Base-by-base conservation (phyloP, 35 echinoderm and acorn worm species). In the Anneissia japonica region DNA sequence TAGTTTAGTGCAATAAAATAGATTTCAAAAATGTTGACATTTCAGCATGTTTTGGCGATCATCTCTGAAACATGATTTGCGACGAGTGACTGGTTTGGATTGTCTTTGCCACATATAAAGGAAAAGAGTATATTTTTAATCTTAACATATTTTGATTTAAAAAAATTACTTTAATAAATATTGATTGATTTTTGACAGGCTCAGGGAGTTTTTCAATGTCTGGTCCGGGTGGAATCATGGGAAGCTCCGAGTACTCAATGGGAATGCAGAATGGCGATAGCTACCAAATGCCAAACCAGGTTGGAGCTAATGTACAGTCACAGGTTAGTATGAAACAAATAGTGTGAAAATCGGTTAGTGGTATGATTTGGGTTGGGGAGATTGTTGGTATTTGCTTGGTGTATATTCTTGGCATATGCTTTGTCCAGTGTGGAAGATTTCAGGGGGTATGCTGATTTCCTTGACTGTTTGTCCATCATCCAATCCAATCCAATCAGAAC, bases 281-380 rank as follows among this genome's bases (percentile, higher is more conserved):
- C 36, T 97, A 97, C 79, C 88, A 90, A 34, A 89, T 97, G 91
- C 84, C 94, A 36, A 93, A 84, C 85, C 94, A 97, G 89, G 94
- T 97, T 78, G 87, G 90, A 39, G 79, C 86, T 79, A 84, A 92
- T 86, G 88, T 87, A 77, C 87, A 90, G 74, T 91, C 84, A 72
- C 88, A 90, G 89, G 90, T 92, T 91, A 38, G 55, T 37, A 93
- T 34, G n/a, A n/a, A n/a, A n/a, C n/a, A n/a, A n/a, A n/a, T n/a
- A n/a, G n/a, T n/a, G n/a, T n/a, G n/a, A n/a, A n/a, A n/a, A n/a
- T n/a, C n/a, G n/a, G n/a, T n/a, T n/a, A n/a, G n/a, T n/a, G n/a
- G n/a, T n/a, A n/a, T n/a, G n/a, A n/a, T n/a, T n/a, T n/a, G n/a
- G n/a, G n/a, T n/a, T n/a, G n/a, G n/a, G n/a, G n/a, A n/a, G n/a